Percentiles rank a stretch among this genome's conserved stretches.
phyloP scores from a whole-genome alignment of 2,888 invertebrate genomes.

The Eubasilissa splendida region DNA sequence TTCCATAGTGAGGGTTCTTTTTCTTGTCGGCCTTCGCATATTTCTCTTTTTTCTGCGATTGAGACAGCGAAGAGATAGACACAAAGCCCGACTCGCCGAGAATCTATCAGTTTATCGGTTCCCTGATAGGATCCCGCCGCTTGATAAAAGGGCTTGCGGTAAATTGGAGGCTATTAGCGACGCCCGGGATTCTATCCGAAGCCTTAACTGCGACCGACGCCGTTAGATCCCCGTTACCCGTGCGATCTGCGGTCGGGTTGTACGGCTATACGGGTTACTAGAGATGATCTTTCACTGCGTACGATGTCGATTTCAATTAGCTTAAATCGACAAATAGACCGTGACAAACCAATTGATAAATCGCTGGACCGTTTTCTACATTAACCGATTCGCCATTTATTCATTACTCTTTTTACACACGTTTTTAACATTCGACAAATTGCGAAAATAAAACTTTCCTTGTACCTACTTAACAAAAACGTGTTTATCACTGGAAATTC shows the following conservation, averaged over 20 bases:
- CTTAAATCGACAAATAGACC: neutral
- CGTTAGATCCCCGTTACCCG: constrained; percentile 40
- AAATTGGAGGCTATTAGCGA: constrained; percentile 55
- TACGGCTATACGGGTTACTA: constrained; percentile 19
- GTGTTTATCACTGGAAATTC: too few species aligned
- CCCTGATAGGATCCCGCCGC: constrained; percentile 53
- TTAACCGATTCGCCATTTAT: too few species aligned
- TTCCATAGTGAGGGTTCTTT: constrained; percentile 29
- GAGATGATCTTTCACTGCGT: constrained; percentile 22
- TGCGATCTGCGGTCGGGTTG: constrained; percentile 34
- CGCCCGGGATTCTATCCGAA: constrained; percentile 15
- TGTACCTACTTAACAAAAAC: too few species aligned
- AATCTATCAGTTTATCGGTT: constrained; percentile 58
- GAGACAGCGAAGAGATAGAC: constrained; percentile 34
- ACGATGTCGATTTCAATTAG: constrained; percentile 22
- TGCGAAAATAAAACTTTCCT: too few species aligned
- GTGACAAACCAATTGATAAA: constrained; percentile 10
- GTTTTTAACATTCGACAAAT: too few species aligned
- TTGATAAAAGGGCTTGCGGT: constrained; percentile 54
- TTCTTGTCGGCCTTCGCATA: constrained; percentile 36
- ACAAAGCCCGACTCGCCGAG: constrained; percentile 53
- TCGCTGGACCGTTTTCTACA: neutral
- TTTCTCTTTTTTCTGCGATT: constrained; percentile 45
- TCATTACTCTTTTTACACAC: too few species aligned
- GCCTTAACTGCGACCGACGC: constrained; percentile 44